Percentiles rank a stretch among this genome's conserved stretches.
These are phyloP conservation scores for Nyctereutes procyonoides DNA, from an alignment of 2,113 vertebrate species.

Conservation along the genomic window DNA sequence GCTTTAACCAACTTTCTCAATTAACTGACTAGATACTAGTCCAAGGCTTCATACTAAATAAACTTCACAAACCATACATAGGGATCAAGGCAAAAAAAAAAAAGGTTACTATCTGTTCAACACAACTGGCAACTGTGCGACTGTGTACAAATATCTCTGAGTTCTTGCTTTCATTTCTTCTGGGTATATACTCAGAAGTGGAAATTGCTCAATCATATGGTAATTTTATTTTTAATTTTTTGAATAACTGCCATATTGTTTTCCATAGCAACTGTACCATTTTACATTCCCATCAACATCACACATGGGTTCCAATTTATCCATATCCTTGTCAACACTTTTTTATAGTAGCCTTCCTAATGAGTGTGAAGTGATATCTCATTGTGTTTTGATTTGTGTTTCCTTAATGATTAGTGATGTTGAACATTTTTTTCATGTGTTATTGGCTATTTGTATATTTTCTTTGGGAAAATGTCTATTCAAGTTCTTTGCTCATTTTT, in stretches of 20 bases:
- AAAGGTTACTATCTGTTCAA: not conserved
- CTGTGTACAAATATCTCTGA: not conserved
- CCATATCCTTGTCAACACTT: not conserved
- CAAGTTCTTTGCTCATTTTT: not conserved
- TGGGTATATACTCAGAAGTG: not conserved
- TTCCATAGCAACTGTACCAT: not conserved
- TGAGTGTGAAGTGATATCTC: not conserved
- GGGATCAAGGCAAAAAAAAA: not conserved
- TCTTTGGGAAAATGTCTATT: not conserved
- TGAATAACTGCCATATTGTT: not conserved
- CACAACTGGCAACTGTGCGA: not conserved
- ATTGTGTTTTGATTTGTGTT: not conserved
- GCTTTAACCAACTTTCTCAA: slow-evolving; percentile 13
- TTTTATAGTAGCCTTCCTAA: not conserved
- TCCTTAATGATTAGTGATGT: not conserved
- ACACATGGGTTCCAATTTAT: not conserved
- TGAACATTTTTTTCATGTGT: not conserved
- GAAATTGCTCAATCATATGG: not conserved
- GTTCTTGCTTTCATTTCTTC: not conserved
- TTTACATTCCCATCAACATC: not conserved
- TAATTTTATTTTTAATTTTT: not conserved
- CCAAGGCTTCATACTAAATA: not conserved
- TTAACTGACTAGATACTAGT: not conserved
- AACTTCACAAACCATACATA: not conserved
- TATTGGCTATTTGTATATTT: not conserved